phyloP scores from a whole-genome alignment of 2,888 invertebrate species.

The Thera obeliscata region DNA sequence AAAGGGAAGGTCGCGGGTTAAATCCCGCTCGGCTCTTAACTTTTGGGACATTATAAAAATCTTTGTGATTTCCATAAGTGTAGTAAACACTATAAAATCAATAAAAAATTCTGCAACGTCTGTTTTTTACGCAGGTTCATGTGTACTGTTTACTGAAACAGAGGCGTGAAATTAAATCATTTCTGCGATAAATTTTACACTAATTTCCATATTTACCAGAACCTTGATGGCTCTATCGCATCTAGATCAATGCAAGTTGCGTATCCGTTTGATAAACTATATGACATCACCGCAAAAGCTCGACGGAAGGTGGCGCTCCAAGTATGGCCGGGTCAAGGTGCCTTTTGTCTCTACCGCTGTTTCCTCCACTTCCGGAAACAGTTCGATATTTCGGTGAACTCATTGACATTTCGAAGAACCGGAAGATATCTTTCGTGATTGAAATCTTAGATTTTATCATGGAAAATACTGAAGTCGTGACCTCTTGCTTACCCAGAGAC shows the following conservation, averaged over 20 bases:
- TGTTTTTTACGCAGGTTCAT: not conserved
- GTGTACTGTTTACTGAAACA: not conserved
- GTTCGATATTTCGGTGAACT: slow-evolving; percentile 19
- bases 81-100: too few species aligned
- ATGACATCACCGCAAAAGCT: slow-evolving; percentile 39
- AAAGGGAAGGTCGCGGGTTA: too few species aligned
- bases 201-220: not conserved
- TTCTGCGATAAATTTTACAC: too few species aligned
- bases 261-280: slow-evolving; percentile 40
- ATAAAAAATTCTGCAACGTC: too few species aligned
- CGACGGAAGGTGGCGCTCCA: slow-evolving; percentile 41
- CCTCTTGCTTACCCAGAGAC: not conserved
- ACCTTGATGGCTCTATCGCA: slow-evolving; percentile 16
- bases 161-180: too few species aligned
- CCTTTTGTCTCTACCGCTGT: slow-evolving; percentile 31
- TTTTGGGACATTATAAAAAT: too few species aligned
- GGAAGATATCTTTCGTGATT: not conserved
- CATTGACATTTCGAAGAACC: slow-evolving; percentile 14
- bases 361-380: slow-evolving; percentile 26
- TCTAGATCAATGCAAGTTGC: slow-evolving; percentile 26
- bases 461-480: not conserved
- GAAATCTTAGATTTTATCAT: not conserved
- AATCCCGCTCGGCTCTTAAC: too few species aligned
- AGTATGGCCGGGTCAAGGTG: slow-evolving; percentile 45
- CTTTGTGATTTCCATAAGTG: too few species aligned